A percentile compares a stretch with the other conserved stretches of the same genome.
phyloP scores from a whole-genome alignment of 2,113 vertebrate genomes.

The Strix uralensis region DNA sequence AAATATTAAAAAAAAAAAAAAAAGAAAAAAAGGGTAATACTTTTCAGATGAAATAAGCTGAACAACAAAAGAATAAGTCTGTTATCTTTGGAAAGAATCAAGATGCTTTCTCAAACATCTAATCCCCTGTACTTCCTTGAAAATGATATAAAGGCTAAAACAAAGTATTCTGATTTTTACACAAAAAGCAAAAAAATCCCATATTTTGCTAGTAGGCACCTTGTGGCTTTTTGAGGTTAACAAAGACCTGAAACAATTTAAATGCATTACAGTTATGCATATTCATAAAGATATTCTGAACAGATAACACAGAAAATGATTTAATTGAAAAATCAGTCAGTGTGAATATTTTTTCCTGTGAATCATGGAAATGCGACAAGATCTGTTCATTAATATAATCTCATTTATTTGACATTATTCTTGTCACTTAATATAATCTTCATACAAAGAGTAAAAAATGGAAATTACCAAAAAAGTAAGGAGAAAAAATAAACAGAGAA shows the following conservation, averaged over 20 bases:
- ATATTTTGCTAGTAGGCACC: conserved; percentile 30
- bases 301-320: conserved; percentile 49
- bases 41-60: neutral
- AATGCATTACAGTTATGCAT: conserved; percentile 35
- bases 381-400: conserved; percentile 64
- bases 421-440: conserved; percentile 50
- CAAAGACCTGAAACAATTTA: conserved; percentile 38
- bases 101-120: neutral
- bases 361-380: conserved; percentile 54
- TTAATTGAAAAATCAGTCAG: conserved; percentile 69
- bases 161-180: conserved; percentile 24
- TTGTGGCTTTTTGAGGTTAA: conserved; percentile 43
- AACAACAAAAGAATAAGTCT: neutral
- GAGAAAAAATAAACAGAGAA: neutral
- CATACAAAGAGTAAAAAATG: neutral
- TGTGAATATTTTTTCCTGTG: conserved; percentile 39
- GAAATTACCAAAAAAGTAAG: neutral
- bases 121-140: conserved; percentile 5
- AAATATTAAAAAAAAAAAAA: neutral
- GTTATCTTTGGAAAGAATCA: conserved; percentile 25
- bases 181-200: neutral
- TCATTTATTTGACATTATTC: conserved; percentile 59
- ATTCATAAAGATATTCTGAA: conserved; percentile 56
- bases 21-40: neutral
- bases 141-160: conserved; percentile 5